Conservation (phyloP, 2,888 invertebrate genomes). For the Abscondita cerata region DNA sequence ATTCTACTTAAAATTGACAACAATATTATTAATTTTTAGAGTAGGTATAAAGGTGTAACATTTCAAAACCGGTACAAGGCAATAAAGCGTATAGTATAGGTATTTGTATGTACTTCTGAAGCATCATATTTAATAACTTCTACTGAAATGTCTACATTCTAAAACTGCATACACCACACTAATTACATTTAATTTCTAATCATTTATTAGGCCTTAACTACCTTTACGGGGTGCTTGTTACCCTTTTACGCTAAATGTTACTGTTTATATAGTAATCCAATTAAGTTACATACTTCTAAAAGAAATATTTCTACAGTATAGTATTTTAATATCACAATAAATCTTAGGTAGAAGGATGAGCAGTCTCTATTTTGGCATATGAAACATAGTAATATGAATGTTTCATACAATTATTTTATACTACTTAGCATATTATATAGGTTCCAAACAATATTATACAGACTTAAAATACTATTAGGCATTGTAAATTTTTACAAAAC, state of each 20-base stretch:
- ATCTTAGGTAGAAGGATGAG: slow-evolving; percentile 34
- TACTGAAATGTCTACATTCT: no score
- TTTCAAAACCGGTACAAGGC: slow-evolving; percentile 17
- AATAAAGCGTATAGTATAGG: slow-evolving; percentile 19
- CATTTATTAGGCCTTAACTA: slow-evolving; percentile 39
- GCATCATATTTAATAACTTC: no score
- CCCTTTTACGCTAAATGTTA: slow-evolving; percentile 27
- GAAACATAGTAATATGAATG: background rate
- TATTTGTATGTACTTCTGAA: background rate
- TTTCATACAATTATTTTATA: slow-evolving; percentile 4
- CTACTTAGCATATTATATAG: slow-evolving; percentile 6
- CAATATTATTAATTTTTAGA: background rate
- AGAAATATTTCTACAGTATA: slow-evolving; percentile 26
- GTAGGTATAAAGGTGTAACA: background rate
- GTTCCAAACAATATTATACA: background rate
- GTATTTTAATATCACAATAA: slow-evolving; percentile 41
- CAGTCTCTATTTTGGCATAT: slow-evolving; percentile 16
- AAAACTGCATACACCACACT: slow-evolving; percentile 11
- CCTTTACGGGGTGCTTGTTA: slow-evolving; percentile 27
- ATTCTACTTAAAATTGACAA: background rate
- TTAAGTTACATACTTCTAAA: no score
- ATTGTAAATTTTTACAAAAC: slow-evolving; percentile 61
- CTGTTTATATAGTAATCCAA: slow-evolving; percentile 20
- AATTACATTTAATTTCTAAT: slow-evolving; percentile 17
- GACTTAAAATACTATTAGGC: no score